Conservation (phyloP, 2,797 vertebrate species). For the Trichosurus vulpecula region DNA sequence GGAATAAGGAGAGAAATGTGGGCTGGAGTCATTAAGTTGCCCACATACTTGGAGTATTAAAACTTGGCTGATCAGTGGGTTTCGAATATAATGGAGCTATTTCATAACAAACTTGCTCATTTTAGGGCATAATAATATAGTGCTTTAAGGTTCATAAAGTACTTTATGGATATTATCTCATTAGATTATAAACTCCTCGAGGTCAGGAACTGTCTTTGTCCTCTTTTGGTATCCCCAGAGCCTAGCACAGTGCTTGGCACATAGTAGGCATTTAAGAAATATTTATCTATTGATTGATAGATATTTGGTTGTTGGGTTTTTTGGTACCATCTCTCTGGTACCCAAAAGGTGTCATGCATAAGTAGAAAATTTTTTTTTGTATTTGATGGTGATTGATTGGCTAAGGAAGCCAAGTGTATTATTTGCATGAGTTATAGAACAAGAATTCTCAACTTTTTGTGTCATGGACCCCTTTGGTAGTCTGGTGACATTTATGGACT, state of each 20-base stretch:
- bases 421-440: background rate
- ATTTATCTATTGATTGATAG: background rate
- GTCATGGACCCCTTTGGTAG: background rate
- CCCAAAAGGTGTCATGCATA: background rate
- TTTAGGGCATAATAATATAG: background rate
- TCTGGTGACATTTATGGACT: background rate
- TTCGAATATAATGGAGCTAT: background rate
- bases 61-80: background rate
- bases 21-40: background rate
- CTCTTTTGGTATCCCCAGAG: background rate
- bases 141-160: background rate
- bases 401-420: background rate
- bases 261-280: background rate
- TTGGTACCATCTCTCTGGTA: background rate
- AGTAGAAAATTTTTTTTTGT: background rate
- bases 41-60: background rate
- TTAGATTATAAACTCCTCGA: background rate
- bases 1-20: background rate
- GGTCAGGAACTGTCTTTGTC: background rate
- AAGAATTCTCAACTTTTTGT: background rate
- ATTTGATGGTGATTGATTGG: background rate
- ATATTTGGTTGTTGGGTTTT: background rate
- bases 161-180: background rate
- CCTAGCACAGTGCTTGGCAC: background rate
- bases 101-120: background rate